These are phyloP conservation scores for Polyodon spathula DNA, from an alignment of 2,113 vertebrate genomes.

Conservation along the genomic window DNA sequence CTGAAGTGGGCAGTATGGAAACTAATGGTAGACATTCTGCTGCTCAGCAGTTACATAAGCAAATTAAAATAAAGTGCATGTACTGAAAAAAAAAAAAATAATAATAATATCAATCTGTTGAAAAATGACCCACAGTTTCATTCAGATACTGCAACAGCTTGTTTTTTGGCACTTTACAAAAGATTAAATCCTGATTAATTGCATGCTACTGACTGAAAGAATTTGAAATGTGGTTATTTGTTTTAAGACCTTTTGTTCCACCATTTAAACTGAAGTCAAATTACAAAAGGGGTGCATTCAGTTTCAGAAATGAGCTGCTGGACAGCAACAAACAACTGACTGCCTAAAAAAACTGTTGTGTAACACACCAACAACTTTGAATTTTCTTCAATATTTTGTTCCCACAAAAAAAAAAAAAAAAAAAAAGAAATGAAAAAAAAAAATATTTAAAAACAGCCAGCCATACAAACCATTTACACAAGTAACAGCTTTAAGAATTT, in stretches of 20 bases:
- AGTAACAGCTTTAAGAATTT: too few relatives aligned
- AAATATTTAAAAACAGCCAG: too few relatives aligned
- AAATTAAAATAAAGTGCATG: background rate
- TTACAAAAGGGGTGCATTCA: background rate
- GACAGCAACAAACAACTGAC: background rate
- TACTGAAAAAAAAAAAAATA: background rate
- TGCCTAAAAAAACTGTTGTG: background rate
- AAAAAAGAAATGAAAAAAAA: too few relatives aligned
- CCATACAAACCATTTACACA: too few relatives aligned
- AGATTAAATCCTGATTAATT: slow-evolving; percentile 2
- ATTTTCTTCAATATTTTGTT: too few relatives aligned
- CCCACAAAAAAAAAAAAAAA: too few relatives aligned
- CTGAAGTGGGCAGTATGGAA: too few relatives aligned
- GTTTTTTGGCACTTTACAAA: slow-evolving; percentile 11
- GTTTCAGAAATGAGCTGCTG: background rate
- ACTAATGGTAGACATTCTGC: too few relatives aligned
- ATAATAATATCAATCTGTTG: background rate
- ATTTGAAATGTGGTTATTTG: background rate
- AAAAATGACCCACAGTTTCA: background rate
- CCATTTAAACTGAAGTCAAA: background rate
- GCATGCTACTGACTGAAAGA: background rate
- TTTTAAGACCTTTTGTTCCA: background rate
- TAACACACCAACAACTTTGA: too few relatives aligned
- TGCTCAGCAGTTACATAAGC: too few relatives aligned
- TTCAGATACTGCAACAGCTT: background rate